Conservation (phyloP, 2,797 vertebrate species). For the Hemibagrus guttatus region DNA sequence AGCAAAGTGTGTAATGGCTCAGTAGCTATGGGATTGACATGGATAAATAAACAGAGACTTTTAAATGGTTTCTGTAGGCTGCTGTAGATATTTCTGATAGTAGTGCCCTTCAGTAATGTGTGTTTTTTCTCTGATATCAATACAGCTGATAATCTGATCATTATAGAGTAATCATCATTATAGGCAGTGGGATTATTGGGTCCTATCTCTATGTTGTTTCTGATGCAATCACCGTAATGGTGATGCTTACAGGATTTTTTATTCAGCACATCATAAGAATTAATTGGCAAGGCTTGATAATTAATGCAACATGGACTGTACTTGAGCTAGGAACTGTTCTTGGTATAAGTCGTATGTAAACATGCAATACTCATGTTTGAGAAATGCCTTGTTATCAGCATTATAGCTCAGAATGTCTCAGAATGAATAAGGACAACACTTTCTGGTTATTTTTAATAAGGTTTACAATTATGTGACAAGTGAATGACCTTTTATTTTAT, state of each 20-base stretch:
- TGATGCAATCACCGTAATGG: background rate
- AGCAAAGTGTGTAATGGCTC: constrained; percentile 1
- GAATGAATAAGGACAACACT: background rate
- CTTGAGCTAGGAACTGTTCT: background rate
- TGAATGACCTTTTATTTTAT: background rate
- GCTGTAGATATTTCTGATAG: background rate
- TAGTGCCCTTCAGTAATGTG: background rate
- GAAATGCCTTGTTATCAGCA: constrained; percentile 6
- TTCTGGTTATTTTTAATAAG: background rate
- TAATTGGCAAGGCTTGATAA: background rate
- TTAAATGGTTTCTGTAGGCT: background rate
- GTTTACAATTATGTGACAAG: background rate
- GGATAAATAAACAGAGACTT: background rate
- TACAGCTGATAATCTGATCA: background rate
- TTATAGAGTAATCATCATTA: background rate
- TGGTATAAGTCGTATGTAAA: background rate
- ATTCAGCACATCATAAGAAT: background rate
- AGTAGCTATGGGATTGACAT: background rate
- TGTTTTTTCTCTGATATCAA: background rate
- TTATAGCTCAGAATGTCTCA: background rate
- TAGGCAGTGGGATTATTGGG: background rate
- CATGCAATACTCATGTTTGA: background rate
- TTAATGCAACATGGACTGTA: background rate
- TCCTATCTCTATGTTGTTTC: background rate
- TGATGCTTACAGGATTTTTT: background rate